Conservation (phyloP, 2,797 vertebrate genomes). For the Micropoecilia bifurca region DNA sequence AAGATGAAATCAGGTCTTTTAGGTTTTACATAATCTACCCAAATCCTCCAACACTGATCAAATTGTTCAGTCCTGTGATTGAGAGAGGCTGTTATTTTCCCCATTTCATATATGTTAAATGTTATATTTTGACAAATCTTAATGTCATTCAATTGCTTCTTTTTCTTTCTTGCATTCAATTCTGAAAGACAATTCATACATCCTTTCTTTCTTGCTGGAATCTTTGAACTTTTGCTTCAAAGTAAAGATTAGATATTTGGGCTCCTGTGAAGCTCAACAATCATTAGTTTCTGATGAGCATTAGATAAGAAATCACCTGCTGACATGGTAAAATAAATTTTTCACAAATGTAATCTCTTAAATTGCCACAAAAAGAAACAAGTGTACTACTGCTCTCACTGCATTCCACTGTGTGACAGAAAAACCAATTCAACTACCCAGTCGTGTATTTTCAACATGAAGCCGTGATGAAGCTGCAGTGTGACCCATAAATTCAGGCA, state of each 20-base stretch:
- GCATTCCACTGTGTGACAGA: neutral
- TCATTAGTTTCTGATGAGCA: neutral
- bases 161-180: neutral
- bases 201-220: neutral
- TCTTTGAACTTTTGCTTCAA: constrained; percentile 3
- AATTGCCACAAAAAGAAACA: neutral
- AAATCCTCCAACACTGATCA: too few relatives aligned
- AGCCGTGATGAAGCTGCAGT: neutral
- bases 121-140: neutral
- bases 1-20: too few relatives aligned
- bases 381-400: neutral
- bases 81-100: too few relatives aligned
- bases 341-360: neutral
- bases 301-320: neutral
- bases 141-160: neutral
- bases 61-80: too few relatives aligned
- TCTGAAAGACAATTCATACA: neutral
- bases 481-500: constrained; percentile 4
- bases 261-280: neutral
- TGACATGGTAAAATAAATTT: neutral
- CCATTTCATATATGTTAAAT: too few relatives aligned
- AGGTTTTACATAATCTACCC: too few relatives aligned
- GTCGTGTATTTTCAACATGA: neutral
- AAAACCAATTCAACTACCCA: neutral
- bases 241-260: constrained; percentile 3